phyloP scores from a whole-genome alignment of 2,113 vertebrate species.

The Daubentonia madagascariensis region DNA sequence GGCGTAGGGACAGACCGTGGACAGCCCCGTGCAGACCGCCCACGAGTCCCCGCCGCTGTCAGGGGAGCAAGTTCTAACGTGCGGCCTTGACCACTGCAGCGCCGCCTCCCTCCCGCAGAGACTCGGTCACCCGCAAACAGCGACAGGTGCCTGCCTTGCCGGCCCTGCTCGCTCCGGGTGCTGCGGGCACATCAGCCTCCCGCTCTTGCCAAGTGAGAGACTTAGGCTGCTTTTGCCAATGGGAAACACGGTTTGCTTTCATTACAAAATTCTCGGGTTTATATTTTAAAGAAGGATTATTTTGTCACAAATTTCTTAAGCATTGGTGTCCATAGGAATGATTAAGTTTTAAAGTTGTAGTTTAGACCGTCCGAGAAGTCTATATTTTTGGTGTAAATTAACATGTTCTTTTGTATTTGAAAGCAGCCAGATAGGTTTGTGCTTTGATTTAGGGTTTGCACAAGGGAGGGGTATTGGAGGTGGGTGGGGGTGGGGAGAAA shows the following conservation, averaged over 20 bases:
- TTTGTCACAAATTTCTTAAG: not conserved
- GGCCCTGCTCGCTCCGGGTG: too few species aligned
- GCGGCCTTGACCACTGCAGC: fast-evolving
- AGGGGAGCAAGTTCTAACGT: fast-evolving
- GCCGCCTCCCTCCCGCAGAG: not conserved
- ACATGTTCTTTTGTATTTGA: not conserved
- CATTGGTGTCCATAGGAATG: not conserved
- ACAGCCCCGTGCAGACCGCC: not conserved
- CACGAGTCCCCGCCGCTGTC: not conserved
- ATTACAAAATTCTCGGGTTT: not conserved
- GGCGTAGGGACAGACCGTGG: not conserved
- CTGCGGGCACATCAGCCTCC: fast-evolving
- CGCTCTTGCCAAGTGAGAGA: not conserved
- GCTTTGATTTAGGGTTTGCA: not conserved
- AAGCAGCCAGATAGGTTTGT: not conserved
- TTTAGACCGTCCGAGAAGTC: not conserved
- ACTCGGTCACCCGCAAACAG: too few species aligned
- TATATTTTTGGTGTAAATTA: not conserved
- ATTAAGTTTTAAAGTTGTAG: not conserved
- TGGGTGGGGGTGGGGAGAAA: not conserved
- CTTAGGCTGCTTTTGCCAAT: not conserved
- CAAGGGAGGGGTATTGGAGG: not conserved
- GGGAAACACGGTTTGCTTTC: not conserved
- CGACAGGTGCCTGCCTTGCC: not conserved
- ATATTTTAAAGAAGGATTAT: not conserved